Base-by-base conservation (phyloP, 2,888 invertebrate species). In the Plebejus melissa region DNA sequence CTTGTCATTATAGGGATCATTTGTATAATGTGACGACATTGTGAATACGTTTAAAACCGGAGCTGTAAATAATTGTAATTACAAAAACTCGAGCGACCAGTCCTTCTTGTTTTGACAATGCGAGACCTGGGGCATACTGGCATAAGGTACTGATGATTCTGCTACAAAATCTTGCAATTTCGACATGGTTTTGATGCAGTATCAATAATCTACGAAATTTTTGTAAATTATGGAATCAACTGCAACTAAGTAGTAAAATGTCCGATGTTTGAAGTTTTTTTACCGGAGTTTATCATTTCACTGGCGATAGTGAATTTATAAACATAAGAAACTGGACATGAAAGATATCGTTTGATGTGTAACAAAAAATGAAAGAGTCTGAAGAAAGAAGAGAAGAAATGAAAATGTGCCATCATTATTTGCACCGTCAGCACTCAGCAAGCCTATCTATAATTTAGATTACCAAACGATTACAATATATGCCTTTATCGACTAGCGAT, bases 21-120 rank as follows among this genome's bases (percentile, higher is more conserved):
- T 41, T 70, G 70, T 70, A 69, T 38, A 69, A 41, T 70, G 70
- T 70, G 70, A 16, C 41, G 70, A 65, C 41, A 70, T 41, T 70
- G 70, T 70, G 70, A 41, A 70, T 41, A 70, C 9, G 70, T 69
- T 70, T 41, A 70, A 41, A 70, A 70, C 70, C 70, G 70, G 70
- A 60, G 60, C 28, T 32, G 65, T 65, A 46, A 46, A 46, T 46
- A 46, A 46, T 46, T 46, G 46, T 46, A 65, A 65, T 65, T 65
- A 65, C 32, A 65, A 60, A n/a, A 58, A 28, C 60, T 60, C 28
- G 58, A 58, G 22, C 58, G 65, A 65, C 65, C 65, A 65, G 65
- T 65, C 65, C 65, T 11, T 65, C 65, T 32, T 0, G 32, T 65
- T 65, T 65, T 5, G 65, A 65, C 4, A 65, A 32, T 28, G 5